phyloP scores from a whole-genome alignment of 2,888 invertebrate species.

The Acleris laterana region DNA sequence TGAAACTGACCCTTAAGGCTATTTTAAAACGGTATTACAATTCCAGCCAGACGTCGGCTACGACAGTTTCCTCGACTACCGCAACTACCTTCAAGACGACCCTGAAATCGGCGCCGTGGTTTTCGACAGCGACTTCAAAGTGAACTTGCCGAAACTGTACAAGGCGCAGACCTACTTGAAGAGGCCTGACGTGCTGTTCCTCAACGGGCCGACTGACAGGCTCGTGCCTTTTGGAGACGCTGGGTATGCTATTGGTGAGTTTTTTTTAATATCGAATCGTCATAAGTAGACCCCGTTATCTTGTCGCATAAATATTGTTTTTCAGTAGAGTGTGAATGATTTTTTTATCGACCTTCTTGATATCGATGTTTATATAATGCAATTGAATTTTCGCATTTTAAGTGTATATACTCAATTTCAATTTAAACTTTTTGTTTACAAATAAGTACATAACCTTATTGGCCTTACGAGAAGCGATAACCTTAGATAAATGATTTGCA shows the following conservation, averaged over 20 bases:
- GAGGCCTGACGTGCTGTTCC: constrained; percentile 77
- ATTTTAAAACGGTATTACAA: background rate
- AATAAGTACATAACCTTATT: too few relatives aligned
- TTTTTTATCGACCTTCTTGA: too few relatives aligned
- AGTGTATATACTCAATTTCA: too few relatives aligned
- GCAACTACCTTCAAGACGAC: constrained; percentile 64
- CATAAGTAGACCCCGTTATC: too few relatives aligned
- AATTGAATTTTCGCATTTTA: too few relatives aligned
- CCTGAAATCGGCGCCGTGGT: constrained; percentile 83
- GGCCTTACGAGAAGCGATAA: too few relatives aligned
- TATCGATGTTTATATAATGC: too few relatives aligned
- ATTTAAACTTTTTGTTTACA: too few relatives aligned
- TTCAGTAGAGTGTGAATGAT: too few relatives aligned
- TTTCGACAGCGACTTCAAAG: constrained; percentile 78
- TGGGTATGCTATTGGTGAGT: background rate
- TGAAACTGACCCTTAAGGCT: background rate
- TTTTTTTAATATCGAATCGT: too few relatives aligned
- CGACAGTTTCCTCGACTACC: constrained; percentile 56
- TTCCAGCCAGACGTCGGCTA: constrained; percentile 61
- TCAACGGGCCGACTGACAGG: constrained; percentile 79
- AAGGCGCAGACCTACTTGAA: constrained; percentile 74
- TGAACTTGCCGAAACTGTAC: constrained; percentile 79
- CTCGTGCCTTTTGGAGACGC: constrained; percentile 61
- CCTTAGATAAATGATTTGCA: too few relatives aligned
- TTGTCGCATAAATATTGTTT: too few relatives aligned